Evolutionary conservation across 2,888 invertebrate species (phyloP).

Genomic region (Leptinotarsa rubiginosa): DNA sequence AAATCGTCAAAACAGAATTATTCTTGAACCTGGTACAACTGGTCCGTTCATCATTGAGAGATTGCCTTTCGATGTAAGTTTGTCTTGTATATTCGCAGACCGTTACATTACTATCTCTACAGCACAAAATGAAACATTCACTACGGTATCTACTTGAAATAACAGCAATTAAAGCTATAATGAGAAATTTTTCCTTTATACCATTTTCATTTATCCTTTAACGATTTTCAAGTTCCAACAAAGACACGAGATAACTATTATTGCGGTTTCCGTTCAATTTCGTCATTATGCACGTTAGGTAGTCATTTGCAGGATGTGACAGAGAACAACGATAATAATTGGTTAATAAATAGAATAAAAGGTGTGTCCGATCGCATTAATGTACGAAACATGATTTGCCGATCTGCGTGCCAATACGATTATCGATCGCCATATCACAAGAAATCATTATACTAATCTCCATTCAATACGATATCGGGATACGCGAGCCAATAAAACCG

Average conservation of each 20-base stretch:
- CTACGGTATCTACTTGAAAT: background rate
- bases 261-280: constrained; percentile 7
- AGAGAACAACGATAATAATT: constrained; percentile 11
- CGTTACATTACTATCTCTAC: constrained; percentile 3
- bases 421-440: constrained; percentile 6
- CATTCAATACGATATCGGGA: background rate
- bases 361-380: constrained; percentile 3
- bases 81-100: background rate
- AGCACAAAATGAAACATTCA: background rate
- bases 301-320: constrained; percentile 10
- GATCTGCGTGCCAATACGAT: constrained; percentile 2
- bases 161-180: constrained; percentile 3
- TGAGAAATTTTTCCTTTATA: background rate
- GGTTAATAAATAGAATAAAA: constrained; percentile 10
- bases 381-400: background rate
- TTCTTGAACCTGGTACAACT: background rate
- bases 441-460: background rate
- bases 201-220: constrained; percentile 6
- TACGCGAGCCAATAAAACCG: too few relatives aligned
- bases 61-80: background rate
- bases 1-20: background rate
- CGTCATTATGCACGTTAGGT: constrained; percentile 3
- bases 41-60: background rate
- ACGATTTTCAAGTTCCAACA: constrained; percentile 7
- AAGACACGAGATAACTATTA: background rate